phyloP scores from a whole-genome alignment of 2,888 invertebrate species.

The Tridacna gigas region DNA sequence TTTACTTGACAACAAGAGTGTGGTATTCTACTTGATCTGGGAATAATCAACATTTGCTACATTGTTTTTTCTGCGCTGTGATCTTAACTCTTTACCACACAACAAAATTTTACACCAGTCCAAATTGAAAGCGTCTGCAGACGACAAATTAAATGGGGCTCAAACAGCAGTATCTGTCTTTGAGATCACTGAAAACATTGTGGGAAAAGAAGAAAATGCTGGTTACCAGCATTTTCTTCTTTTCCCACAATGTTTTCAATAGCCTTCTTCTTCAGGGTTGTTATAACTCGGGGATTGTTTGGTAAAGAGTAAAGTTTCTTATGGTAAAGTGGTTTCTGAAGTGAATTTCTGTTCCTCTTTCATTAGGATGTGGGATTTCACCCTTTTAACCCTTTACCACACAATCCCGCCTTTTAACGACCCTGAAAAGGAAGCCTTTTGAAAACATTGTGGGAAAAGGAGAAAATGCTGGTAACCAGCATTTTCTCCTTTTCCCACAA shows the following conservation, averaged over 20 bases:
- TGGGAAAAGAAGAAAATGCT: slow-evolving; percentile 10
- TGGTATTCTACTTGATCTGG: too few species aligned
- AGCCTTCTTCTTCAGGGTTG: not conserved
- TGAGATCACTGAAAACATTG: not conserved
- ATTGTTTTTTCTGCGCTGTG: too few species aligned
- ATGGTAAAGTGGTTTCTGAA: too few species aligned
- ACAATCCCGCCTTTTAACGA: not conserved
- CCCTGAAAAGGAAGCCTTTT: not conserved
- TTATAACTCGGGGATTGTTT: not conserved
- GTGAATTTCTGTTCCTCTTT: too few species aligned
- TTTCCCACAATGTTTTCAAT: slow-evolving; percentile 10
- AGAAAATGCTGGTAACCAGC: slow-evolving; percentile 3
- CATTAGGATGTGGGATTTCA: too few species aligned
- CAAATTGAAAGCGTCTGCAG: too few species aligned
- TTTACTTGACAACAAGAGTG: too few species aligned
- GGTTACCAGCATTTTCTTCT: not conserved
- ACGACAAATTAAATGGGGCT: too few species aligned
- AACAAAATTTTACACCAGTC: too few species aligned
- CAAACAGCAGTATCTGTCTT: not conserved
- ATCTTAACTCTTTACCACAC: too few species aligned
- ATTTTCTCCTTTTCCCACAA: slow-evolving; percentile 4
- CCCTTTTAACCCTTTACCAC: slow-evolving; percentile 3
- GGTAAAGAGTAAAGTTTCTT: not conserved
- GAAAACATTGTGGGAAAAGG: slow-evolving; percentile 10
- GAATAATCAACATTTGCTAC: too few species aligned